Conservation (phyloP, 1,140 invertebrate species). For the Phocides pigmalion region DNA sequence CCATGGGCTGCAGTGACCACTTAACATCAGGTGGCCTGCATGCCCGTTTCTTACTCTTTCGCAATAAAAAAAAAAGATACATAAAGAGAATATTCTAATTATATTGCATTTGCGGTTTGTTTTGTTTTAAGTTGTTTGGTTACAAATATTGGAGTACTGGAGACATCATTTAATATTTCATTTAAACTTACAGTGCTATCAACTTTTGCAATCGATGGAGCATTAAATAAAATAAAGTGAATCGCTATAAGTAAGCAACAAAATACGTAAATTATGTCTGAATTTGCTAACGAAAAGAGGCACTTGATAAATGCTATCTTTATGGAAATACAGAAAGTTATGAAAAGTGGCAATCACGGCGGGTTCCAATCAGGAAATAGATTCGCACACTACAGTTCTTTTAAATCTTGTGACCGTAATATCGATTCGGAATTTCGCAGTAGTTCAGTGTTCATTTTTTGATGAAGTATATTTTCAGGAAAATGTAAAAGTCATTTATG, state of each 20-base stretch:
- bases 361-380: slow-evolving; percentile 22
- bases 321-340: slow-evolving; percentile 21
- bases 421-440: no score
- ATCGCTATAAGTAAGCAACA: neutral
- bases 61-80: no score
- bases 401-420: slow-evolving; percentile 1
- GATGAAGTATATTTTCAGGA: neutral
- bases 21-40: no score
- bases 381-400: slow-evolving; percentile 19
- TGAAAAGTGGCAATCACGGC: slow-evolving; percentile 23
- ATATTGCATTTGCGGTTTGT: no score
- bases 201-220: slow-evolving; percentile 7
- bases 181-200: neutral
- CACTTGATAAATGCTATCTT: slow-evolving; percentile 20
- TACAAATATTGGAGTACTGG: no score
- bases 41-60: no score
- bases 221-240: neutral
- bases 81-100: no score
- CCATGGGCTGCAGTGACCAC: no score
- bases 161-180: neutral
- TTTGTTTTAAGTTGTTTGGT: no score
- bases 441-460: slow-evolving; percentile 10
- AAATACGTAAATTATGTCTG: neutral
- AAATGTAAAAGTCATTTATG: slow-evolving; percentile 5
- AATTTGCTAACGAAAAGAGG: slow-evolving; percentile 16